phyloP scores from a whole-genome alignment of 2,113 vertebrate genomes.

The Chamaea fasciata region DNA sequence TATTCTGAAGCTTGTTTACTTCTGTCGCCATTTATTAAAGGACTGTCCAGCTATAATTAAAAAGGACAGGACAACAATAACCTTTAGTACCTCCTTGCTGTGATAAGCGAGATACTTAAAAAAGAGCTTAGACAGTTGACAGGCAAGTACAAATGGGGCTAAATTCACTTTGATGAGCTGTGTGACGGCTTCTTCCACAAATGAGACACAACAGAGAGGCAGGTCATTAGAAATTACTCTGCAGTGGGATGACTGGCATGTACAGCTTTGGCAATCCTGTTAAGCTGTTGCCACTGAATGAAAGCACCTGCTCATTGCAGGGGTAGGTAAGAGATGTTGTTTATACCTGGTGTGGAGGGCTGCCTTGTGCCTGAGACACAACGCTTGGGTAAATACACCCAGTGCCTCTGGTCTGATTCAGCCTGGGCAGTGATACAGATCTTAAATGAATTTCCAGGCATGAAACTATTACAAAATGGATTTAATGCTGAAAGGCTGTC shows the following conservation, averaged over 20 bases:
- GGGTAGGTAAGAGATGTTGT: not conserved
- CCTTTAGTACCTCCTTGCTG: not conserved
- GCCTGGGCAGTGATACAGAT: accelerated
- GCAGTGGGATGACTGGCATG: not conserved
- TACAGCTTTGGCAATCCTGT: not conserved
- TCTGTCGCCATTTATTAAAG: slow-evolving; percentile 25
- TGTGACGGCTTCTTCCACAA: not conserved
- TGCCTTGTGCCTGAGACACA: not conserved
- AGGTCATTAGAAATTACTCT: not conserved
- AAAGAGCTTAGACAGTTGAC: not conserved
- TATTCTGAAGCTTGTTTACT: slow-evolving; percentile 13
- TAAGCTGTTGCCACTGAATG: not conserved
- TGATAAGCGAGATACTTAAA: not conserved
- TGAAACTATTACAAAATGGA: not conserved
- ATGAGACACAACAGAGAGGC: not conserved
- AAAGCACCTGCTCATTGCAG: not conserved
- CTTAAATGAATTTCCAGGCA: not conserved
- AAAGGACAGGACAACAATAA: slow-evolving; percentile 32
- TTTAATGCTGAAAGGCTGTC: not conserved
- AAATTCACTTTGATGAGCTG: slow-evolving; percentile 33
- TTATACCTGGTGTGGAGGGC: not conserved
- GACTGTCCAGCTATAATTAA: not conserved
- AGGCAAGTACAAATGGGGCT: slow-evolving; percentile 13
- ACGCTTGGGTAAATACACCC: accelerated
- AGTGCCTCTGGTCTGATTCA: not conserved